Evolutionary conservation across 2,888 invertebrate genomes (phyloP), one percentile per base, ranked within the genome.

Genomic region (Acronicta aceris): DNA sequence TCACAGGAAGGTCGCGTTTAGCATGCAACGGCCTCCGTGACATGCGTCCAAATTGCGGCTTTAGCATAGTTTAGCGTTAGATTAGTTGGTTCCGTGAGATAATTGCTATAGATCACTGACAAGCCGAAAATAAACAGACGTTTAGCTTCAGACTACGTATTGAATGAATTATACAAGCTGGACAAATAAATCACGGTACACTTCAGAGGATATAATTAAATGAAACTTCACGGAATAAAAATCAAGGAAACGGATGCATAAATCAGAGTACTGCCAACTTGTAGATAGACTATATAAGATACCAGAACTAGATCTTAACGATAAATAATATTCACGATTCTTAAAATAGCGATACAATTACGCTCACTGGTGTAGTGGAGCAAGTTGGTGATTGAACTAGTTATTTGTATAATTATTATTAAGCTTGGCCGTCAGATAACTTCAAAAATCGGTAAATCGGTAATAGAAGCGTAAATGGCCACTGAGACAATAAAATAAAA

Each of bases 351-450:
- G 5, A 36, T 12, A 21, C n/a, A 13, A 7, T 30, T 5, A n/a
- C n/a, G n/a, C 47, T 40, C 46, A 50, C 30, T 41, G 27, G 8
- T 30, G 25, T 36, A 17, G 47, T 36, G 12, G 13, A 30, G 27
- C 41, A 36, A 40, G 30, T 55, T 42, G 40, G n/a, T n/a, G n/a
- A n/a, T n/a, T n/a, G n/a, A n/a, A n/a, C n/a, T n/a, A 85, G 89
- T 89, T 85, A 89, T 91, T 91, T 84, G 86, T 85, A 86, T 86
- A 89, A 89, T 91, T 91, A 89, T 89, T n/a, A n/a, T n/a, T n/a
- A n/a, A n/a, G n/a, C 89, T 90, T 89, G 21, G 21, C 21, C 21
- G 89, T 91, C 89, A 88, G 83, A 86, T 85, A 88, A 85, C 82
- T 83, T 84, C 84, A 89, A 91, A 89, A 92, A 92, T 91, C 85